Evolutionary conservation across 2,797 vertebrate species (phyloP), one percentile per base, ranked within the genome.

Genomic region (Sebastes minor): DNA sequence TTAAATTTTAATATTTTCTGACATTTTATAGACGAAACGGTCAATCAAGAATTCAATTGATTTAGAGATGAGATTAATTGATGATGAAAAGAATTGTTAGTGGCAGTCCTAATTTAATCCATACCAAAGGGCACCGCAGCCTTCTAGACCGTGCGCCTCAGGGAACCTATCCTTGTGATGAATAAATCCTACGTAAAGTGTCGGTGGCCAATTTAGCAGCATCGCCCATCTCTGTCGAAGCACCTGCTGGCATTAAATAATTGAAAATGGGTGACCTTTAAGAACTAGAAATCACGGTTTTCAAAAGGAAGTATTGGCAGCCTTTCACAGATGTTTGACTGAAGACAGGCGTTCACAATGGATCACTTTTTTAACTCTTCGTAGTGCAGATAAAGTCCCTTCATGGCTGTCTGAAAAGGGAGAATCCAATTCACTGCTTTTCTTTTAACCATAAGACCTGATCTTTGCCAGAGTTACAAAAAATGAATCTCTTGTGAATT

Each of bases 261-360:
- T 13, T 52, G 33, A 52, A 82, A 71, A 57, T 10, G 74, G n/a
- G 62, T 56, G 57, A 81, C 33, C 22, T 79, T 70, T 61, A 42
- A 71, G 66, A 74, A 65, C 16, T 10, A 52, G 8, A 42, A 71
- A 80, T 66, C 57, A 46, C 28, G 30, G 20, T 59, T 76, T 60
- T 22, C 23, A 53, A 10, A 62, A 68, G 67, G 80, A 79, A 52
- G 30, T 59, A 5, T 18, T 68, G 75, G 71, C 70, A 66, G 73
- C 35, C 22, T 75, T 80, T 78, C 27, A 83, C 72, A 16, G 57
- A 68, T 57, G 74, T 74, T 64, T 55, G 22, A 77, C 61, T 61
- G 52, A 79, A 77, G 71, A 78, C 42, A 11, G 42, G 1, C 2
- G 4, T 68, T 84, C 53, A 69, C 6, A 6, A 1, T 55, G 20